These are phyloP conservation scores for Euleptes europaea DNA, from an alignment of 2,113 vertebrate species.

Conservation along the genomic window DNA sequence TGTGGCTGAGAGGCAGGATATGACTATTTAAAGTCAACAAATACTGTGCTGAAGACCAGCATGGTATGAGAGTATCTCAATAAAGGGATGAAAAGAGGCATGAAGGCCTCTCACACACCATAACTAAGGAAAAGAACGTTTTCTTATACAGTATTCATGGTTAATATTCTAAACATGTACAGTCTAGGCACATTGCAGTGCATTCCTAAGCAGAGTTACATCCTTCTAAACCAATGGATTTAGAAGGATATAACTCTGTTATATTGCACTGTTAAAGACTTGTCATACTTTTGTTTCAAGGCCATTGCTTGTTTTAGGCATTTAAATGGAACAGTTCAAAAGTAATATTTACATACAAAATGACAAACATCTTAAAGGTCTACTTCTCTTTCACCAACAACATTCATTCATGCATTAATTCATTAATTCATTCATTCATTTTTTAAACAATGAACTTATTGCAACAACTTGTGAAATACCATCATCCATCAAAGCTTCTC, in stretches of 20 bases:
- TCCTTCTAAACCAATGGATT: too few species aligned
- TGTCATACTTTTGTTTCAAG: background rate
- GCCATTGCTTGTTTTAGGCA: background rate
- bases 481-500: background rate
- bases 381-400: too few species aligned
- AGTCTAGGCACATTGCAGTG: background rate
- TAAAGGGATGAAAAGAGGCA: background rate
- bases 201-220: too few species aligned
- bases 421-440: too few species aligned
- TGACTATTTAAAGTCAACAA: too few species aligned
- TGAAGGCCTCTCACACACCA: background rate
- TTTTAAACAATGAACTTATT: background rate
- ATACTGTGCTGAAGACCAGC: background rate
- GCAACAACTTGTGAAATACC: background rate
- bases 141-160: background rate
- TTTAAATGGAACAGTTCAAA: conserved; percentile 7
- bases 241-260: too few species aligned
- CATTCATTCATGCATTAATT: background rate
- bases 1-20: too few species aligned
- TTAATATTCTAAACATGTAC: background rate
- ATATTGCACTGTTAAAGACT: too few species aligned
- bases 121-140: background rate
- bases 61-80: background rate
- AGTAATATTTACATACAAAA: background rate
- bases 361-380: background rate